Evolutionary conservation across 2,888 invertebrate species (phyloP), one percentile per base, ranked within the genome.

Genomic region (Nomada hirtipes): DNA sequence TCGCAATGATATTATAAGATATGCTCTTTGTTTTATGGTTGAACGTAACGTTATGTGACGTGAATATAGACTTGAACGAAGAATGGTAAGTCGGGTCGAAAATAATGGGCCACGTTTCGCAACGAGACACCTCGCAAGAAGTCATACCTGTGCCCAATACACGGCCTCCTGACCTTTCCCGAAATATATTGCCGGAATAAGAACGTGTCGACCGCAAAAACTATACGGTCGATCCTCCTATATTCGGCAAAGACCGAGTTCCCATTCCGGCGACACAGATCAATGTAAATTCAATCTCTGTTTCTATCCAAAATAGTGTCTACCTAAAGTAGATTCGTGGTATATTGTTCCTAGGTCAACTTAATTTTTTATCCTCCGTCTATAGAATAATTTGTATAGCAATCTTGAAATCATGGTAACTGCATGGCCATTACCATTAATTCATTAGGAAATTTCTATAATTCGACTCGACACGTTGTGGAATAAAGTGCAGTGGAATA

Each of bases 101-200:
- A 76, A 64, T 59, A 70, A 65, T 57, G 13, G 18, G 20, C 4
- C 20, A n/a, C 13, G n/a, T 71, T 44, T 23, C 15, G 26, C 15
- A 9, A n/a, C 23, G 57, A 11, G 23, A 23, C 26, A 13, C 23
- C 20, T 57, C 26, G 10, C 20, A 15, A n/a, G 29, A 47, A 15
- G 52, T 42, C 13, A 4, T 10, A 47, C 4, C 4, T 44, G 15
- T 11, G 13, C 13, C 26, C 13, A 18, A 18, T 15, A 2, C 44
- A 4, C 47, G 83, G 69, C 78, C 79, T 71, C 59, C 57, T 73
- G 76, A 86, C 85, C 85, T 83, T 77, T 85, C 29, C 61, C 23
- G 63, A 73, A 76, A 85, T 79, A 74, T 68, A 78, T 82, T 69
- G 9, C 50, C 18, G 64, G 55, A 84, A 82, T 76, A 72, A 80